phyloP scores from a whole-genome alignment of 2,113 vertebrate genomes.

The Sylvilagus bachmani region DNA sequence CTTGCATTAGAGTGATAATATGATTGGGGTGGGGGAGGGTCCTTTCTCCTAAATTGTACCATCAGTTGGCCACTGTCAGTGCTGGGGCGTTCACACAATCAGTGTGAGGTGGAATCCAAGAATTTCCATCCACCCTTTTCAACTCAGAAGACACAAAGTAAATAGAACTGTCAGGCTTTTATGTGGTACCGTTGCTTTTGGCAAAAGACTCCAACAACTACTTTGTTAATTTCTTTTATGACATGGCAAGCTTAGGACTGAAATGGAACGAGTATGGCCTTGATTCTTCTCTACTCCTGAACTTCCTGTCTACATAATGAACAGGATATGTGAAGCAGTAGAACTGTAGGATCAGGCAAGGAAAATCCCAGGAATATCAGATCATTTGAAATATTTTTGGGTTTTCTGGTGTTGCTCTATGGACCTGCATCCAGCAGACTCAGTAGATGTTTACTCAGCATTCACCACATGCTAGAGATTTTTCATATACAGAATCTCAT shows the following conservation, averaged over 20 bases:
- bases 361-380: neutral
- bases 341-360: neutral
- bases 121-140: conserved; percentile 40
- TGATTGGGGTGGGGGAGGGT: neutral
- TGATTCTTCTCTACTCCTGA: neutral
- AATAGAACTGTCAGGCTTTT: conserved; percentile 50
- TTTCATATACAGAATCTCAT: neutral
- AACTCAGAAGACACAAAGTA: conserved; percentile 27
- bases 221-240: conserved; percentile 52
- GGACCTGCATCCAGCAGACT: conserved; percentile 10
- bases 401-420: conserved; percentile 31
- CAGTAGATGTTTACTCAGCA: conserved; percentile 53
- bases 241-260: too few relatives aligned
- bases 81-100: neutral
- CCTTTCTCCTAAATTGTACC: neutral
- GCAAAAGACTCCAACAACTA: conserved; percentile 6
- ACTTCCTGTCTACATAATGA: neutral
- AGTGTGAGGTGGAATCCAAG: neutral
- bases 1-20: conserved; percentile 30
- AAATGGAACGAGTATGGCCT: conserved; percentile 37
- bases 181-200: conserved; percentile 41
- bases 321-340: neutral
- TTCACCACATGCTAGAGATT: conserved; percentile 19
- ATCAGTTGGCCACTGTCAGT: neutral
- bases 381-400: neutral